Evolutionary conservation across 53 echinoderm and acorn worm genomes (phyloP).

Genomic region (Temnopleurus reevesii): DNA sequence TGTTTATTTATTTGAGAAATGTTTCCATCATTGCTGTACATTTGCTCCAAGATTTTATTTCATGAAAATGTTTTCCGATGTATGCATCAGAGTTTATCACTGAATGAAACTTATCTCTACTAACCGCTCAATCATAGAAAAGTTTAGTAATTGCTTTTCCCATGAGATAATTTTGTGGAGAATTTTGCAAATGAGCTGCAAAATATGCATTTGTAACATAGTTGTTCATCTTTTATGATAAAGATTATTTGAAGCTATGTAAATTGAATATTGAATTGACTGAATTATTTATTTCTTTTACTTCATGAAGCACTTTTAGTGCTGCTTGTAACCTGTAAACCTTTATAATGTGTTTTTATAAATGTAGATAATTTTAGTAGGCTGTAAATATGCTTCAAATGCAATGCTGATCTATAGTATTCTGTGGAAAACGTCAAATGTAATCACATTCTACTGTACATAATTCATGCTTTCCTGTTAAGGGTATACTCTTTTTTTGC

Average conservation of each 20-base stretch:
- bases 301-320: neutral
- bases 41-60: neutral
- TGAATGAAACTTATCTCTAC: no score
- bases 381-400: neutral
- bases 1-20: neutral
- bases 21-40: neutral
- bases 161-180: neutral
- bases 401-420: neutral
- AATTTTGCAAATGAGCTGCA: neutral
- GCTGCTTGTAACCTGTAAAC: neutral
- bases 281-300: constrained; percentile 31
- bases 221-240: neutral
- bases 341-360: neutral
- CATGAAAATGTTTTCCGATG: neutral
- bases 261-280: neutral
- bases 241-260: constrained; percentile 10
- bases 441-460: neutral
- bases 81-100: neutral
- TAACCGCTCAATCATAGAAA: neutral
- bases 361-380: constrained; percentile 6
- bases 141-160: neutral
- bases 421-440: neutral
- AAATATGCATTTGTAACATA: constrained; percentile 15
- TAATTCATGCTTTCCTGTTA: neutral
- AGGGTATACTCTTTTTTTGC: neutral